phyloP scores from a whole-genome alignment of 1,140 invertebrate species.

The Sycophila sp. region DNA sequence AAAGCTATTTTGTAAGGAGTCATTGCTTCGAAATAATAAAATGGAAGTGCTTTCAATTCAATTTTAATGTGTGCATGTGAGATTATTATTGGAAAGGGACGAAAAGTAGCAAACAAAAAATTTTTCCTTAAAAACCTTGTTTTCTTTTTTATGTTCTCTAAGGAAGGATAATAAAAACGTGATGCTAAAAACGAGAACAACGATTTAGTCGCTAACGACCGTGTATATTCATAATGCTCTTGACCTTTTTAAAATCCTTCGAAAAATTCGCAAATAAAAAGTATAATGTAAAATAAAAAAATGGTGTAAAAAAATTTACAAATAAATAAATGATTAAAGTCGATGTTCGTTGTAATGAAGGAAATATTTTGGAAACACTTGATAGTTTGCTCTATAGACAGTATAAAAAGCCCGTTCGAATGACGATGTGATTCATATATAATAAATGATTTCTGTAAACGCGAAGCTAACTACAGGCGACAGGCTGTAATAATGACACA shows the following conservation, averaged over 20 bases:
- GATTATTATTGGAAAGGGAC: neutral
- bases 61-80: neutral
- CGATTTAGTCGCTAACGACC: no score
- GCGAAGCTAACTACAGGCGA: slow-evolving; percentile 36
- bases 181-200: no score
- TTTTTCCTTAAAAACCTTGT: no score
- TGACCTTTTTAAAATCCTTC: slow-evolving; percentile 8
- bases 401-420: neutral
- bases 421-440: no score
- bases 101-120: no score
- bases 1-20: neutral
- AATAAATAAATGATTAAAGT: no score
- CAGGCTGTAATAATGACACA: slow-evolving; percentile 32
- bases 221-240: neutral
- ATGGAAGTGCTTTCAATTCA: neutral
- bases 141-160: no score
- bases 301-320: neutral
- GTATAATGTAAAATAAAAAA: neutral
- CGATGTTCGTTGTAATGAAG: no score
- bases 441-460: slow-evolving; percentile 8
- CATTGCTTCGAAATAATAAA: neutral
- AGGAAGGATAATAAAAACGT: slow-evolving; percentile 8
- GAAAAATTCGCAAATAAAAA: neutral
- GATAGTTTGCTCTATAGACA: neutral
- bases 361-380: neutral